Base-by-base conservation (phyloP, 2,888 invertebrate species). In the Pogonocherus hispidulus region DNA sequence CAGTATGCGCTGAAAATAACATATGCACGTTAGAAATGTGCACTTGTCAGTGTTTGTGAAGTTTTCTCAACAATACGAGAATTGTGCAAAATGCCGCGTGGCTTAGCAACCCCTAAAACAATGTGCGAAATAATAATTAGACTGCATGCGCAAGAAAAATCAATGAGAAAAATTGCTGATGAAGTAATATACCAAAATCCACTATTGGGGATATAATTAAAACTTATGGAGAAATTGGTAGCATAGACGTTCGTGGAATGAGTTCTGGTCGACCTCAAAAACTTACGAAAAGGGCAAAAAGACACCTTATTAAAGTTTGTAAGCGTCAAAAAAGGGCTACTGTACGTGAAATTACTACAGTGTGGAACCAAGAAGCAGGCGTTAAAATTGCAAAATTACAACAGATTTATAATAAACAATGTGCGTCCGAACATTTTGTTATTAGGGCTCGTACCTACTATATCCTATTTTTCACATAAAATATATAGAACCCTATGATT, bases 81-180 rank as follows among this genome's bases (percentile, higher is more conserved):
- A 41, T 41, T 41, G 41, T 41, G 3, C 5, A 41, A 41, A 41
- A 41, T 41, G 41, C 4, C 11, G 41, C 11, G 41, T 11, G 14
- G 11, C 14, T 41, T 41, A 41, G 41, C 41, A n/a, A 41, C 11
- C 41, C 11, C 41, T 11, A 41, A 41, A 41, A 41, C 3, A 41
- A 14, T 41, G 9, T 11, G 41, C 9, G 41, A 41, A 41, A 41
- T 41, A 41, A 41, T 41, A 41, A 6, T 41, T 41, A 3, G 3
- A 14, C 41, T 5, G 9, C 9, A 41, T n/a, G 41, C 2, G 41
- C n/a, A 11, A n/a, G 41, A 14, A 41, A 41, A 41, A 41, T 41
- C 41, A 11, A 41, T 41, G 41, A 41, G 11, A 41, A 41, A 41
- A 41, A 41, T 41, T 14, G 41, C 41, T 41, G 41, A 41, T 41